Evolutionary conservation across 1,140 invertebrate genomes (phyloP).

Genomic region (Mercenaria mercenaria): DNA sequence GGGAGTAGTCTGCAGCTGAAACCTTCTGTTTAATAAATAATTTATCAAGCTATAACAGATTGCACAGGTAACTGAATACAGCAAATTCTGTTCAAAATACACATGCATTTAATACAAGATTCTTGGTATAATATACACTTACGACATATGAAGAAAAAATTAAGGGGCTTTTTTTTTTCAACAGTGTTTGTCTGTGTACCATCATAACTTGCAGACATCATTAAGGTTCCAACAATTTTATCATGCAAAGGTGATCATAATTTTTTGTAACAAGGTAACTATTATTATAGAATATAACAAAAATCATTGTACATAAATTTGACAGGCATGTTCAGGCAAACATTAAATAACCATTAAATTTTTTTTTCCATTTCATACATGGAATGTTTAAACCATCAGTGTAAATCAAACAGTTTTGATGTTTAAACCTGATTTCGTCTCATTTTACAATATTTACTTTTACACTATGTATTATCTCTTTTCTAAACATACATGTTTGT

Average conservation of each 20-base stretch:
- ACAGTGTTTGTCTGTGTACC: too few species aligned
- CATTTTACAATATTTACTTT: slow-evolving; percentile 12
- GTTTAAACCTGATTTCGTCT: not conserved
- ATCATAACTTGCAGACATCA: too few species aligned
- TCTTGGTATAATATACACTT: too few species aligned
- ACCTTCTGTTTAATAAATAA: too few species aligned
- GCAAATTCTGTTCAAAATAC: too few species aligned
- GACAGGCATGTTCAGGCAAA: not conserved
- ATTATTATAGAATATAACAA: not conserved
- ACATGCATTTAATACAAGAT: too few species aligned
- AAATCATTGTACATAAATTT: not conserved
- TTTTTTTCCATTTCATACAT: not conserved
- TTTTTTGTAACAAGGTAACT: not conserved
- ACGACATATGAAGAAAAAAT: too few species aligned
- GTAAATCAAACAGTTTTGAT: not conserved
- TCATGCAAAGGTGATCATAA: not conserved
- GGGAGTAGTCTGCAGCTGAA: too few species aligned
- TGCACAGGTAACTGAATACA: too few species aligned
- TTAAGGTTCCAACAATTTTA: not conserved
- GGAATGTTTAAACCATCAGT: not conserved
- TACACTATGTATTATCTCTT: not conserved
- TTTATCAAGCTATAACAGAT: too few species aligned
- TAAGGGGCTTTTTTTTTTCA: too few species aligned
- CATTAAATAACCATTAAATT: not conserved
- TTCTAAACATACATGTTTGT: not conserved